Base-by-base conservation (phyloP, 2,888 invertebrate species). In the Notocelia uddmanniana region DNA sequence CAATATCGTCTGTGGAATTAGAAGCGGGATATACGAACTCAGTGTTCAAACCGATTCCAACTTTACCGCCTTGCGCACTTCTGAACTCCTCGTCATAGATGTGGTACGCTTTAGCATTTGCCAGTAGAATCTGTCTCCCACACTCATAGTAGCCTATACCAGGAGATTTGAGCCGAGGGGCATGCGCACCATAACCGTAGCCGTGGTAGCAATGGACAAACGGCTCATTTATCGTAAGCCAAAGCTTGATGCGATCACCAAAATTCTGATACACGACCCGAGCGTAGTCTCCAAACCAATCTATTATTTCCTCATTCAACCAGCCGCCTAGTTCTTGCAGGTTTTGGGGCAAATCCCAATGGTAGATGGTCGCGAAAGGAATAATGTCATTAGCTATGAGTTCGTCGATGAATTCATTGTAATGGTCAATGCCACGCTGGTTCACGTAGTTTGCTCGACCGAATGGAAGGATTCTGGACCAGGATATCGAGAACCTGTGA, bases 171-270 rank as follows among this genome's bases (percentile, higher is more conserved):
- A 45, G 2, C 0, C 23, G 26, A 6, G 71, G 71, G 2, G 71
- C 67, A n/a, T 60, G 45, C 0, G 11, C 26, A 0, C 37, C 73
- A 10, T 62, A 57, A 8, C 88, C 88, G 76, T 94, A 94, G 15
- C 74, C 74, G 18, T 69, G 68, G 37, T 50, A 45, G 73, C 88
- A 87, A 69, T 85, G 81, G 41, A 84, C 76, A 71, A 80, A 85
- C 0, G 96, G 96, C 78, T 96, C 96, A 80, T 96, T 96, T 68
- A 96, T 90, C 0, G 96, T 96, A 0, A 95, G 94, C 96, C 96
- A 96, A 34, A 90, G 80, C 80, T 89, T 93, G 6, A 95, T 93
- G 70, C 94, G 90, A 74, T 93, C 91, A 0, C 94, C 95, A 72
- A 91, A 94, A 78, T 93, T 84, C 57, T 88, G 85, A 74, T 94